Evolutionary conservation across 1,140 invertebrate genomes (phyloP).

Genomic region (Papilio machaon): DNA sequence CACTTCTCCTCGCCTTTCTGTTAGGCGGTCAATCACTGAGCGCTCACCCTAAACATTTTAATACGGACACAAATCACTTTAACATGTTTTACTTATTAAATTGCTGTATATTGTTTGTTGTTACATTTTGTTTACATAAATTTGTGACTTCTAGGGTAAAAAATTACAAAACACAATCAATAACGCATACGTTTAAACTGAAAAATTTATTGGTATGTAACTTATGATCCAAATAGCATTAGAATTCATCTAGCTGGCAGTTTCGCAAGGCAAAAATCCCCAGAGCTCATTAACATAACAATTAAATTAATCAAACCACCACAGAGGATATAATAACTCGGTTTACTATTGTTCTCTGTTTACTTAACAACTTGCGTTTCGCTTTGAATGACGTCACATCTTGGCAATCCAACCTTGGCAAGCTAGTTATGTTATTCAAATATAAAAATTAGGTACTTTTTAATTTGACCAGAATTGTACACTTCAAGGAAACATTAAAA

Average conservation of each 20-base stretch:
- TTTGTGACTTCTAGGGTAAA: no score
- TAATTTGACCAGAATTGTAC: background rate
- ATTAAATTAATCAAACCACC: constrained; percentile 69
- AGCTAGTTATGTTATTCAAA: background rate
- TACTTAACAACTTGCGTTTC: constrained; percentile 37
- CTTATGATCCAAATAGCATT: no score
- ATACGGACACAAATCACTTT: constrained; percentile 42
- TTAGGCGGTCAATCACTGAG: constrained; percentile 68
- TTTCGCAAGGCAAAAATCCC: constrained; percentile 59
- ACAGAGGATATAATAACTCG: constrained; percentile 45
- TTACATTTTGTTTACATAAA: no score
- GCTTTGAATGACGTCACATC: constrained; percentile 37
- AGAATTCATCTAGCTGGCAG: background rate
- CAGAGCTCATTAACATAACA: constrained; percentile 66
- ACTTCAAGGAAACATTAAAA: no score
- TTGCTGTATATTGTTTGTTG: background rate
- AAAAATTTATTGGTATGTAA: no score
- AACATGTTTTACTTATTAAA: constrained; percentile 33
- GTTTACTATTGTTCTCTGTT: constrained; percentile 45
- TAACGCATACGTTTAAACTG: no score
- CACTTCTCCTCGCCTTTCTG: constrained; percentile 66
- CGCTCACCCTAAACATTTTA: constrained; percentile 55
- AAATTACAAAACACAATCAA: no score
- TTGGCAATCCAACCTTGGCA: background rate
- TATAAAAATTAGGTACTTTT: background rate